Percentiles rank a stretch among this genome's conserved stretches.
Evolutionary conservation across 2,797 vertebrate genomes (phyloP).

Genomic region (Crenuchus spilurus): DNA sequence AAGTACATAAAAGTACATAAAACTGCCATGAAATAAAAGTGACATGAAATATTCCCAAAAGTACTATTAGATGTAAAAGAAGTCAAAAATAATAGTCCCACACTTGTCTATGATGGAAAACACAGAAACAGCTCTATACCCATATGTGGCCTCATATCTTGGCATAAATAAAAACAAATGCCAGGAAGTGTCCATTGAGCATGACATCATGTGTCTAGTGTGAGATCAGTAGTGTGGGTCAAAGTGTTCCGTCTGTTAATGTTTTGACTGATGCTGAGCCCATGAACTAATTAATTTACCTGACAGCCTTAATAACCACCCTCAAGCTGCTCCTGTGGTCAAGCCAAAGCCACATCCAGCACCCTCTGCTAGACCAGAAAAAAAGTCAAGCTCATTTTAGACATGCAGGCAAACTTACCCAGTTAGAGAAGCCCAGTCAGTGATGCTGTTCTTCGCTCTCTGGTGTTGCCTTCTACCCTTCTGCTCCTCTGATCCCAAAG

Average conservation of each 20-base stretch:
- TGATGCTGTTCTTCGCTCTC: slow-evolving; percentile 52
- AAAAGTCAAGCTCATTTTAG: slow-evolving; percentile 48
- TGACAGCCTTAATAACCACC: slow-evolving; percentile 44
- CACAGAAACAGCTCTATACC: not conserved
- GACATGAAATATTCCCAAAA: not conserved
- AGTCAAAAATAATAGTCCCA: not conserved
- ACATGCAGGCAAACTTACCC: slow-evolving; percentile 75
- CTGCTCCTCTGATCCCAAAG: slow-evolving; percentile 49
- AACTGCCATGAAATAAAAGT: not conserved
- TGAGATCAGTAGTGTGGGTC: slow-evolving; percentile 62
- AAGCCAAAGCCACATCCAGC: slow-evolving; percentile 16
- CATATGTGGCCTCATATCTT: not conserved
- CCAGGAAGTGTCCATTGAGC: not conserved
- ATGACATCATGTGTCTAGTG: not conserved
- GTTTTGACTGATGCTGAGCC: slow-evolving; percentile 66
- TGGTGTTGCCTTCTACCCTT: slow-evolving; percentile 42
- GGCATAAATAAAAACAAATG: not conserved
- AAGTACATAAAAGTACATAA: not conserved
- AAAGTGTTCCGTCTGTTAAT: slow-evolving; percentile 69
- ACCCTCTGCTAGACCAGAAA: slow-evolving; percentile 39
- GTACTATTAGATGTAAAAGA: not conserved
- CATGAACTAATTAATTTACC: slow-evolving; percentile 60
- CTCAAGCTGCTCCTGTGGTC: slow-evolving; percentile 33
- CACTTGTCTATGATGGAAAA: not conserved
- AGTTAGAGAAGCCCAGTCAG: slow-evolving; percentile 60